phyloP scores from a whole-genome alignment of 2,113 vertebrate genomes.

The Heliornis fulica region DNA sequence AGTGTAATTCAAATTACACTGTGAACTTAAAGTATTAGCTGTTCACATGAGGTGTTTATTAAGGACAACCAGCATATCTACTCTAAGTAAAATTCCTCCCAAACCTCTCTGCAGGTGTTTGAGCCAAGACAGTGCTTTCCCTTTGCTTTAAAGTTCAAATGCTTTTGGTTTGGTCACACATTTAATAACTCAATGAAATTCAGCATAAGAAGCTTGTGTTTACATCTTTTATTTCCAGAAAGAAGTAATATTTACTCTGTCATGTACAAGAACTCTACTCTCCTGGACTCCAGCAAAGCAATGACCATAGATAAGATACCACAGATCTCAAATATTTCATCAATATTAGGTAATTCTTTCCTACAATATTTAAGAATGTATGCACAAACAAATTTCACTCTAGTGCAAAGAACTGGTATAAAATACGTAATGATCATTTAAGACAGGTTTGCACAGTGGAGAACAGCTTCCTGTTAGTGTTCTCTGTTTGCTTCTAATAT shows the following conservation, averaged over 20 bases:
- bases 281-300: constrained; percentile 83
- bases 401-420: background rate
- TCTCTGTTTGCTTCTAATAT: background rate
- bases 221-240: constrained; percentile 7
- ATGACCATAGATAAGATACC: constrained; percentile 70
- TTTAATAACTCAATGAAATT: background rate
- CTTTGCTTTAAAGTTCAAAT: background rate
- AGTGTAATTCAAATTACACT: background rate
- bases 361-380: background rate
- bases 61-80: background rate
- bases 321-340: constrained; percentile 79
- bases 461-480: background rate
- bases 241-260: background rate
- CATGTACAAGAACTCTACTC: constrained; percentile 84
- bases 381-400: background rate
- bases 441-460: background rate
- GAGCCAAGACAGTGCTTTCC: background rate
- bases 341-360: constrained; percentile 79
- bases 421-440: background rate
- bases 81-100: background rate
- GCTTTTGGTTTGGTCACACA: background rate
- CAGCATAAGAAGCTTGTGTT: background rate
- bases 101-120: background rate
- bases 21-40: background rate
- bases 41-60: background rate